Percentiles rank a stretch among this genome's conserved stretches.
Evolutionary conservation across 2,797 vertebrate species (phyloP).

Genomic region (Podarcis lilfordi): DNA sequence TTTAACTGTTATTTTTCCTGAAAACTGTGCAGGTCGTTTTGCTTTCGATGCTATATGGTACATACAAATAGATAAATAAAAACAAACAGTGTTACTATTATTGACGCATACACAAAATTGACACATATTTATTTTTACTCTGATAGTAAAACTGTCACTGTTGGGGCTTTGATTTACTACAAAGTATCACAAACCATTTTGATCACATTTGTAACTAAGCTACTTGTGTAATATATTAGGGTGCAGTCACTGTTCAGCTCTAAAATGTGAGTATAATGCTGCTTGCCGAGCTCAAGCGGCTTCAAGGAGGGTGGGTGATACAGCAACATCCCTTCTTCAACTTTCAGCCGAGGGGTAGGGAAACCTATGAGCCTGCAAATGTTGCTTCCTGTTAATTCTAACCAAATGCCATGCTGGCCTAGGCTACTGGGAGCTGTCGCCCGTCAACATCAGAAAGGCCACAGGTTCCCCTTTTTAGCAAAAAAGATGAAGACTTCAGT

Average conservation of each 20-base stretch:
- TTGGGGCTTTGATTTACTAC: neutral
- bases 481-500: neutral
- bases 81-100: neutral
- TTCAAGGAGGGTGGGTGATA: neutral
- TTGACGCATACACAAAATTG: neutral
- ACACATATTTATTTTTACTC: neutral
- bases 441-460: too few species aligned
- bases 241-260: neutral
- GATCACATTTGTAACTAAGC: neutral
- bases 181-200: neutral
- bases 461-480: neutral
- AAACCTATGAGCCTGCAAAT: too few species aligned
- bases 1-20: slow-evolving; percentile 98
- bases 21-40: slow-evolving; percentile 90
- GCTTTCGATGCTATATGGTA: slow-evolving; percentile 97
- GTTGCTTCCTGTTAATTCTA: too few species aligned
- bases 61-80: slow-evolving; percentile 47
- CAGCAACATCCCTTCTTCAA: neutral
- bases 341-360: too few species aligned
- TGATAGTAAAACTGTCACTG: neutral
- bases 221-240: neutral
- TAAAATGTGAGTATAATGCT: neutral
- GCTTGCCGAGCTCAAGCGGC: neutral
- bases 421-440: too few species aligned
- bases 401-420: too few species aligned